Base-by-base conservation (phyloP, 2,113 vertebrate species). In the Sinocyclocheilus grahami region DNA sequence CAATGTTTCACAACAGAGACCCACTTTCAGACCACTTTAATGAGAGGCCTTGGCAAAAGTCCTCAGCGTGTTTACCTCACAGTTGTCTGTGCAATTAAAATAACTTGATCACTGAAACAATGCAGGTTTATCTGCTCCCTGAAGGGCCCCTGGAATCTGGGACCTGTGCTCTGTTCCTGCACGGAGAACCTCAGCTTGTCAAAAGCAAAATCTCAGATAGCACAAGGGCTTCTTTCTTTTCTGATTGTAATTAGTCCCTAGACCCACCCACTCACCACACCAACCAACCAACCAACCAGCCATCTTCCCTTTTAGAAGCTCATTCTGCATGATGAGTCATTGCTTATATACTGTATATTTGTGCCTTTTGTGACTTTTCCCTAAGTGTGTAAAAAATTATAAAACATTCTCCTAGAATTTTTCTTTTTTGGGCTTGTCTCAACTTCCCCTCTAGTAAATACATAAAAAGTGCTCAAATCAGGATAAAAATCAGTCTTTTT, bases 81-180 rank as follows among this genome's bases (percentile, higher is more conserved):
- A 79, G 77, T 86, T 87, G 82, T 87, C 86, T 48, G 39, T 82
- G 87, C 87, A 88, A 91, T 91, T 91, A 89, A 89, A 89, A 91
- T 87, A 87, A 87, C 84, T 87, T 88, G 69, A 83, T 24, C n/a
- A 39, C 20, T 7, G 67, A 82, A 87, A 88, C 88, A 86, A 86
- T 86, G 82, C 18, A 27, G 33, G 42, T 85, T 81, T 78, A 79
- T 88, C 55, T 75, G 46, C 24, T 67, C 37, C 63, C 69, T 39
- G 30, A 69, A 51, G 78, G 71, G 46, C 84, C 82, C 74, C 76
- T 48, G 72, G 81, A 81, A 69, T 87, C 78, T 85, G 67, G 82
- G 88, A 86, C 78, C 78, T 22, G 74, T 81, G 60, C 30, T 20
- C 62, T 39, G 78, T 87, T 87, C 86, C 82, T 78, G 77, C 30